phyloP scores from a whole-genome alignment of 2,113 vertebrate species.

The Propithecus coquereli region DNA sequence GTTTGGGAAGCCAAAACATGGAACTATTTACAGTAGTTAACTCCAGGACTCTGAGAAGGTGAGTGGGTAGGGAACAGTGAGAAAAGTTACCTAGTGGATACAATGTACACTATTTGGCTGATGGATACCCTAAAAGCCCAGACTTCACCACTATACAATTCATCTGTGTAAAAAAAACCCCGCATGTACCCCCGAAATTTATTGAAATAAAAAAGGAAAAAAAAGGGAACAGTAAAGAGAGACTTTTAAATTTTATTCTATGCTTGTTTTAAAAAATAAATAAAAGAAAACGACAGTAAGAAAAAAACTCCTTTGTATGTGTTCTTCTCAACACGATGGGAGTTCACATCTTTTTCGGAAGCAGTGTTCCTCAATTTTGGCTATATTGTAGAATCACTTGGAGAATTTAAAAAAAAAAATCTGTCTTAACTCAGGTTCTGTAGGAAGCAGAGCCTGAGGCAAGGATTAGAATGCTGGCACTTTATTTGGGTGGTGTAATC shows the following conservation, averaged over 20 bases:
- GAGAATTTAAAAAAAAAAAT: not conserved
- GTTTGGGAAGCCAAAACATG: not conserved
- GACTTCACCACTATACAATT: no score
- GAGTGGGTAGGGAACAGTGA: not conserved
- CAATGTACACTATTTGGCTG: no score
- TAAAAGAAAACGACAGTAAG: not conserved
- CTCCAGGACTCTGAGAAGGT: not conserved
- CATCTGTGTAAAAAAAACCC: no score
- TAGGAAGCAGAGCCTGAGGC: not conserved
- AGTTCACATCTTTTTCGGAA: not conserved
- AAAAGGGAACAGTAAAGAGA: not conserved
- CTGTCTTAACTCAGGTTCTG: not conserved
- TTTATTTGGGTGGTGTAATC: not conserved
- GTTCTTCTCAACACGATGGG: not conserved
- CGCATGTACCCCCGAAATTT: no score
- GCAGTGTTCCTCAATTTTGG: slow-evolving; percentile 13
- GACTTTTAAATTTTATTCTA: not conserved
- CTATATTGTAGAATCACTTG: slow-evolving; percentile 13
- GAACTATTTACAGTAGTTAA: not conserved
- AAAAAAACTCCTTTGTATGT: not conserved
- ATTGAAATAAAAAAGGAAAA: no score
- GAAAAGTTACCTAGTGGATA: not conserved
- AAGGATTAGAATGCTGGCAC: not conserved
- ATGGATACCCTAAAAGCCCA: no score
- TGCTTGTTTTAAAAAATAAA: slow-evolving; percentile 19